phyloP scores from a whole-genome alignment of 2,113 vertebrate genomes.

The Proterorhinus semilunaris region DNA sequence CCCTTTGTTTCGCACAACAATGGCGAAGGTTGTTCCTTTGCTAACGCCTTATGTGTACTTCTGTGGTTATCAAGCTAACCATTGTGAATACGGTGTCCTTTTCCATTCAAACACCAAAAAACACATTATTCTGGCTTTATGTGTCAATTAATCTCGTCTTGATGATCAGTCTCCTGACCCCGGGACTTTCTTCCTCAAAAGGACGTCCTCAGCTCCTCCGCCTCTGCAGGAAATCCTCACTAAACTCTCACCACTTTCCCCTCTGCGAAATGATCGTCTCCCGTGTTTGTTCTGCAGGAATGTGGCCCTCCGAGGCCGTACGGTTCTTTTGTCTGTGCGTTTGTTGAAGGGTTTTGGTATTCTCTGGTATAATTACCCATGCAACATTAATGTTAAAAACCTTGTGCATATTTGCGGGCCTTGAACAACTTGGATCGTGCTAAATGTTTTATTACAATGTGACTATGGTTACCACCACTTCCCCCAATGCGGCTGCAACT shows the following conservation, averaged over 20 bases:
- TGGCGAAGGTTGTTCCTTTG: too few species aligned
- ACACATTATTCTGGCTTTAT: slow-evolving; percentile 20
- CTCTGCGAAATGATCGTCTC: neutral
- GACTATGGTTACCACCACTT: neutral
- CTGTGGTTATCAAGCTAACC: too few species aligned
- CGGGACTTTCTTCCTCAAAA: neutral
- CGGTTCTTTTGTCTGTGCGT: neutral
- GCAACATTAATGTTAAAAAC: neutral
- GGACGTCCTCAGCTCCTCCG: slow-evolving; percentile 44
- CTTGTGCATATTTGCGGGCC: neutral
- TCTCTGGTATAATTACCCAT: neutral
- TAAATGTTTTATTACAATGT: neutral
- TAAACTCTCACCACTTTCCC: neutral
- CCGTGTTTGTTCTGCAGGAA: neutral
- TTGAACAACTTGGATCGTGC: too few species aligned
- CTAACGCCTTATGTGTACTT: too few species aligned
- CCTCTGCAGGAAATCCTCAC: slow-evolving; percentile 20
- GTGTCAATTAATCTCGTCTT: slow-evolving; percentile 52
- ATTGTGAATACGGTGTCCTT: neutral
- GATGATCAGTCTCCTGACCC: slow-evolving; percentile 46
- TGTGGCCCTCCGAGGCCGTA: neutral
- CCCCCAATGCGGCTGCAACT: too few species aligned
- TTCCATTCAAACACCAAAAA: slow-evolving; percentile 23
- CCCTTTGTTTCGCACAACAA: too few species aligned
- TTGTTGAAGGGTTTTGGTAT: neutral